Base-by-base conservation (phyloP, 1,140 invertebrate species). In the Lepidurus apus region DNA sequence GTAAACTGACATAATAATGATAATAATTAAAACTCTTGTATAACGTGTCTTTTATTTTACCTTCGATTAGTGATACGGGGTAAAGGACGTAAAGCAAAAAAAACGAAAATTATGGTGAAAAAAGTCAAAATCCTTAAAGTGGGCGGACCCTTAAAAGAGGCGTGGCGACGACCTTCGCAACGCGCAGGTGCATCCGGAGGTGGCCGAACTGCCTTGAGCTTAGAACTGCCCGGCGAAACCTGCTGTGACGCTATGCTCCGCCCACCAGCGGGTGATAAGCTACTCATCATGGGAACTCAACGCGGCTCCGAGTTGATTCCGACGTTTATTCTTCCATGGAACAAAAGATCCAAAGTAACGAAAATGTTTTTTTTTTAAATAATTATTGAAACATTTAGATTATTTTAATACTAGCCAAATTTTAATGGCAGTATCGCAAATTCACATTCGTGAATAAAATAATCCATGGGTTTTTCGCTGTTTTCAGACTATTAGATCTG, bases 261-360 rank as follows among this genome's bases (percentile, higher is more conserved):
- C n/a, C 65, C 78, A 21, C 65, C 73, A 44, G 78, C 65, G 10
- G 78, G 34, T n/a, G 78, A 79, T 79, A 74, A 74, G 9, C 88
- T 86, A 80, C 85, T 89, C 42, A 84, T 89, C 42, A 89, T 89
- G 88, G 88, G 87, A 13, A 81, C 83, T 75, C 82, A 82, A 17
- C 80, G 81, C 17, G 84, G 84, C 7, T 81, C 83, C n/a, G 81
- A 84, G 65, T 82, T 86, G 1, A 82, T 86, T 17, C 85, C 86
- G n/a, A 87, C 84, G 13, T 86, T 88, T 81, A 85, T 87, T 78
- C 85, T 87, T 83, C 84, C 84, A 7, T 87, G 86, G 86, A 82
- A 79, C 5, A 84, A 86, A 81, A 83, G 83, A 78, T 84, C 83
- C 26, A 86, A 85, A 83, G 85, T 85, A 34, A 34, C 4, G 34